Evolutionary conservation across 2,113 vertebrate species (phyloP).

Genomic region (Cochlearius cochlearius): DNA sequence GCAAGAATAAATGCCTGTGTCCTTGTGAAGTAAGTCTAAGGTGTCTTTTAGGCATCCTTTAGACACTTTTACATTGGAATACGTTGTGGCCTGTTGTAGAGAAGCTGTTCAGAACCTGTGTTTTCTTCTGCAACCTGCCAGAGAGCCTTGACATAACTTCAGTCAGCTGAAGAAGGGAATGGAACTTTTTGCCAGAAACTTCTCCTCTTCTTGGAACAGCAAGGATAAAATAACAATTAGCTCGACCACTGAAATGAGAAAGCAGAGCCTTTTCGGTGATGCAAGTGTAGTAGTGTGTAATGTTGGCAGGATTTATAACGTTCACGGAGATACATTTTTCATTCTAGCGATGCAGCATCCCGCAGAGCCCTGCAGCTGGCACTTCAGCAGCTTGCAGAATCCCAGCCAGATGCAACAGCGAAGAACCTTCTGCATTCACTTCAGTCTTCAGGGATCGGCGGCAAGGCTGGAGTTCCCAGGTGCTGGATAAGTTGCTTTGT

Average conservation of each 20-base stretch:
- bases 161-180: background rate
- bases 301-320: background rate
- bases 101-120: background rate
- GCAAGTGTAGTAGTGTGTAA: background rate
- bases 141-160: background rate
- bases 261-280: background rate
- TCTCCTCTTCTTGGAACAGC: background rate
- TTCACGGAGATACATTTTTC: fast-evolving
- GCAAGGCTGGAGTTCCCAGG: slow-evolving; percentile 85
- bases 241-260: background rate
- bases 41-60: background rate
- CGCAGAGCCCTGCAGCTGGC: slow-evolving; percentile 87
- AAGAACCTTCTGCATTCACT: slow-evolving; percentile 86
- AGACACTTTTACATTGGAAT: background rate
- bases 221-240: background rate
- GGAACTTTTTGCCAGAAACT: background rate
- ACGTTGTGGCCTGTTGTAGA: background rate
- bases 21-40: background rate
- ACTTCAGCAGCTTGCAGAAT: slow-evolving; percentile 85
- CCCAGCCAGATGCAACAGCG: slow-evolving; percentile 86
- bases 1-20: background rate
- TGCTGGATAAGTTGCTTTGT: slow-evolving; percentile 3
- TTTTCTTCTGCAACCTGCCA: background rate
- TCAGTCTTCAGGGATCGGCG: slow-evolving; percentile 85
- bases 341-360: slow-evolving; percentile 86